phyloP scores from a whole-genome alignment of 1,140 invertebrate species.

The Muscidifurax raptorellus region DNA sequence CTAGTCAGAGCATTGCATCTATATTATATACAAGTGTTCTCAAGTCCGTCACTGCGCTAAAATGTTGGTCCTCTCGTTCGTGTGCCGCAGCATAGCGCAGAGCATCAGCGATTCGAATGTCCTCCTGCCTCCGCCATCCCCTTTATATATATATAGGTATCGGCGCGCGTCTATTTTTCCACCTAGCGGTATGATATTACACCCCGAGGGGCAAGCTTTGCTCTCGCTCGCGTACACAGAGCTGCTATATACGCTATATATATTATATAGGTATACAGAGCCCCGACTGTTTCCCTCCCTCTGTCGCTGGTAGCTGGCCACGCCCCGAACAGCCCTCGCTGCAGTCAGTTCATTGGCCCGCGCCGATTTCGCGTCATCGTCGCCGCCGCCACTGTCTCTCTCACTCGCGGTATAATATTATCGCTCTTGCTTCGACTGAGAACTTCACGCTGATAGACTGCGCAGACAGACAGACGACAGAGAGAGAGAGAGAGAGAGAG shows the following conservation, averaged over 20 bases:
- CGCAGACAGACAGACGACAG: not conserved
- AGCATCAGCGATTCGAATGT: too few relatives aligned
- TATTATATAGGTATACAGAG: not conserved
- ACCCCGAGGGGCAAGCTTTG: conserved; percentile 70
- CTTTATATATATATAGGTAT: not conserved
- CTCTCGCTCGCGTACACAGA: conserved; percentile 26
- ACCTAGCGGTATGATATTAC: conserved; percentile 74
- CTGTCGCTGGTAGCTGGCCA: conserved; percentile 31
- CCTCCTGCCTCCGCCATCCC: not conserved
- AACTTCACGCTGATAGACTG: conserved; percentile 25
- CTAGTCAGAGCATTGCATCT: not conserved
- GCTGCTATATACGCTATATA: not conserved
- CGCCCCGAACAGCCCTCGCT: conserved; percentile 41
- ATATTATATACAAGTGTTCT: conserved; percentile 44
- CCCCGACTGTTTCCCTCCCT: conserved; percentile 5
- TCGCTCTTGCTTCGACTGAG: conserved; percentile 32
- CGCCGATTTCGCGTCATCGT: conserved; percentile 70
- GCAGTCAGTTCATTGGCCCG: conserved; percentile 72
- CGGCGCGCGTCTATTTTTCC: conserved; percentile 72
- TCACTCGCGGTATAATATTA: conserved; percentile 40
- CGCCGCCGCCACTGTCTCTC: conserved; percentile 53
- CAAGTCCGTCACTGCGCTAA: conserved; percentile 29
- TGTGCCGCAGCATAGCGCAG: not conserved
- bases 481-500: too few relatives aligned
- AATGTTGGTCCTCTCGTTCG: conserved; percentile 46